A percentile compares a stretch with the other conserved stretches of the same genome.
These are phyloP conservation scores for Lucilia sericata DNA, from an alignment of 1,140 invertebrate genomes.

Conservation along the genomic window DNA sequence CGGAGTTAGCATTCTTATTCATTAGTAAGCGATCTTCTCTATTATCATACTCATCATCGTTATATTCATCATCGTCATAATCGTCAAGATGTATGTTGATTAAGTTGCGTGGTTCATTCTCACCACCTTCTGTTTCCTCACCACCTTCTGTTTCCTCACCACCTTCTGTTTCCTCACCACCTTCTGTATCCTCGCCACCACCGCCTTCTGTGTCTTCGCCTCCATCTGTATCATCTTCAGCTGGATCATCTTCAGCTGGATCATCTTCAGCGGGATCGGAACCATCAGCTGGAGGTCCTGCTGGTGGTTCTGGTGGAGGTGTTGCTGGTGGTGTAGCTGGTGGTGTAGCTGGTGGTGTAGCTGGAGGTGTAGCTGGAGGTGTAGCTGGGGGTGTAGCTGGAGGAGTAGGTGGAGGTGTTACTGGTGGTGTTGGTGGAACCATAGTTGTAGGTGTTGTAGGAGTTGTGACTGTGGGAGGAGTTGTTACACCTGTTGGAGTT, in stretches of 20 bases:
- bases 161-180: neutral
- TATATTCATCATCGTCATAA: slow-evolving; percentile 35
- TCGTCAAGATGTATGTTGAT: neutral
- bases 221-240: neutral
- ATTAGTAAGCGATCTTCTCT: neutral
- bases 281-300: neutral
- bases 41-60: slow-evolving; percentile 32
- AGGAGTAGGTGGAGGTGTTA: neutral
- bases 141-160: neutral
- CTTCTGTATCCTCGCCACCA: neutral
- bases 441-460: neutral
- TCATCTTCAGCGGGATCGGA: neutral
- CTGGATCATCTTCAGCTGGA: neutral
- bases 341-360: neutral
- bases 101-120: neutral
- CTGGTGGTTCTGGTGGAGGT: neutral
- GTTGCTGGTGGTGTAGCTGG: neutral
- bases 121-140: neutral
- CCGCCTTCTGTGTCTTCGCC: neutral
- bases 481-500: neutral
- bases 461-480: neutral
- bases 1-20: neutral
- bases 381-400: neutral
- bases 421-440: slow-evolving; percentile 30
- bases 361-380: neutral